These are phyloP conservation scores for Hesperophylax magnus DNA, from an alignment of 1,140 invertebrate species.

Conservation along the genomic window DNA sequence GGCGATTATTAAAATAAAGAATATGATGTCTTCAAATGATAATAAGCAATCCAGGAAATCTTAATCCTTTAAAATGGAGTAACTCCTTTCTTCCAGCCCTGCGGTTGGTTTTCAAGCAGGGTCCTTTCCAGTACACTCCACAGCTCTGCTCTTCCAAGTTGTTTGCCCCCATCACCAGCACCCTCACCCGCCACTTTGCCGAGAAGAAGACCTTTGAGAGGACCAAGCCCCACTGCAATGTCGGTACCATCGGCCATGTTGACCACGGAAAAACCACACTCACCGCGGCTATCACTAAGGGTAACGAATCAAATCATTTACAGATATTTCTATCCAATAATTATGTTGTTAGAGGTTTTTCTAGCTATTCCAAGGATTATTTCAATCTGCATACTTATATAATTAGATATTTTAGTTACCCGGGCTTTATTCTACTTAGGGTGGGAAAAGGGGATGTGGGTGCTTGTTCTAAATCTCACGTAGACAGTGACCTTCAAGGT, in stretches of 20 bases:
- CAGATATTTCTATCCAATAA: too few relatives aligned
- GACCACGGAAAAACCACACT: slow-evolving; percentile 99
- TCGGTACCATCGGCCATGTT: slow-evolving; percentile 99
- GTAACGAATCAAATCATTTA: slow-evolving; percentile 61
- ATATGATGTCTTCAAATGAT: too few relatives aligned
- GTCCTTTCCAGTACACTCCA: slow-evolving; percentile 17
- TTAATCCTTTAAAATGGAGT: neutral
- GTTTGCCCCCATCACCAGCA: slow-evolving; percentile 63
- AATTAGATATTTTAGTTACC: slow-evolving; percentile 23
- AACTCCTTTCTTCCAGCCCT: slow-evolving; percentile 34
- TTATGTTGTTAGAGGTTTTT: too few relatives aligned
- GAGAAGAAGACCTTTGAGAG: slow-evolving; percentile 84
- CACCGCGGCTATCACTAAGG: slow-evolving; percentile 97
- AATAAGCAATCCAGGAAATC: too few relatives aligned
- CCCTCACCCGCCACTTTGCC: slow-evolving; percentile 71
- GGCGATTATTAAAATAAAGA: too few relatives aligned
- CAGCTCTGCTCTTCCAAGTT: slow-evolving; percentile 43
- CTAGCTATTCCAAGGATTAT: too few relatives aligned
- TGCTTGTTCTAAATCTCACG: too few relatives aligned
- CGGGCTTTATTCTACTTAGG: too few relatives aligned
- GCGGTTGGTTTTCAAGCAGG: slow-evolving; percentile 29
- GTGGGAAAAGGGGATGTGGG: too few relatives aligned
- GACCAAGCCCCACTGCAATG: slow-evolving; percentile 97
- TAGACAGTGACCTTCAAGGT: too few relatives aligned
- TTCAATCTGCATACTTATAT: slow-evolving; percentile 8